Percentiles rank a stretch among this genome's conserved stretches.
phyloP scores from a whole-genome alignment of 2,888 invertebrate species.

The Latheticus oryzae region DNA sequence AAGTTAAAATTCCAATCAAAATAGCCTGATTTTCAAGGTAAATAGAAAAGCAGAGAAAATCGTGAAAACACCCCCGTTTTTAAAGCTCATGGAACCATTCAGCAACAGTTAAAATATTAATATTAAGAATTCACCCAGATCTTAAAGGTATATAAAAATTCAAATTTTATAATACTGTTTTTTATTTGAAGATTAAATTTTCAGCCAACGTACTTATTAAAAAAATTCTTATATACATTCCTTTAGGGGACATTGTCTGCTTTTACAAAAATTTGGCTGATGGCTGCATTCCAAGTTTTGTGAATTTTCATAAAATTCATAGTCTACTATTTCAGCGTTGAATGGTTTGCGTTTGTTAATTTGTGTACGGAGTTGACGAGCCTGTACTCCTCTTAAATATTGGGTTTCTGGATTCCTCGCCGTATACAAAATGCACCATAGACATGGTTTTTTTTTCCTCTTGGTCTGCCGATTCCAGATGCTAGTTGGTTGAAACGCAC shows the following conservation, averaged over 20 bases:
- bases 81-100: slow-evolving; percentile 1
- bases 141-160: slow-evolving; percentile 15
- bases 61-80: too few species aligned
- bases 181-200: slow-evolving; percentile 16
- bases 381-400: slow-evolving; percentile 30
- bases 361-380: slow-evolving; percentile 29
- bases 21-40: too few species aligned
- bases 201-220: slow-evolving; percentile 13
- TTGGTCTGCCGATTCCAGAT: slow-evolving; percentile 32
- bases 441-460: slow-evolving; percentile 23
- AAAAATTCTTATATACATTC: slow-evolving; percentile 14
- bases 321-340: slow-evolving; percentile 31
- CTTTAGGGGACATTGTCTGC: slow-evolving; percentile 32
- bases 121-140: slow-evolving; percentile 6
- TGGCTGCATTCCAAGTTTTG: slow-evolving; percentile 33
- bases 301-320: slow-evolving; percentile 37
- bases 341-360: slow-evolving; percentile 34
- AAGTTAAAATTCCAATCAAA: too few species aligned
- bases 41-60: too few species aligned
- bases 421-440: slow-evolving; percentile 27
- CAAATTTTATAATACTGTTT: slow-evolving; percentile 17
- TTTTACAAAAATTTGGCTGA: slow-evolving; percentile 34
- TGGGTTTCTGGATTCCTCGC: slow-evolving; percentile 32
- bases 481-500: slow-evolving; percentile 22
- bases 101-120: slow-evolving; percentile 4